Percentiles rank a stretch among this genome's conserved stretches.
Conservation (phyloP, 2,797 vertebrate genomes). For the Gymnodraco acuticeps region DNA sequence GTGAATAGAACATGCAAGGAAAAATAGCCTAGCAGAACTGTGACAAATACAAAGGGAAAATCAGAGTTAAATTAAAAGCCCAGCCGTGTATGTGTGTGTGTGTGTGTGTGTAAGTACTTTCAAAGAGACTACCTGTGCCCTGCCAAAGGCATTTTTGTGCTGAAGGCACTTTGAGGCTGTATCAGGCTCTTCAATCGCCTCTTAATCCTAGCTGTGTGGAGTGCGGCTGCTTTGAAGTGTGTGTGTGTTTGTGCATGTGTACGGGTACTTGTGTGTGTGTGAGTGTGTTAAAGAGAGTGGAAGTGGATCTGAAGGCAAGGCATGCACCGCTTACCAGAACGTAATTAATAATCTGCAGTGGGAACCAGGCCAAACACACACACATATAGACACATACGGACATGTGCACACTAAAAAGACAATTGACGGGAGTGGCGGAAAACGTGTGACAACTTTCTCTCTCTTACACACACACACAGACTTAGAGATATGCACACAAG, state of each 20-base stretch:
- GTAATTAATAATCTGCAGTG: constrained; percentile 82
- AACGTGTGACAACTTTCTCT: constrained; percentile 57
- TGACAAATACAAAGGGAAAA: constrained; percentile 66
- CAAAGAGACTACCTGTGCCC: constrained; percentile 81
- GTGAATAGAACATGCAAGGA: constrained; percentile 38
- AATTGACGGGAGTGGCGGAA: constrained; percentile 42
- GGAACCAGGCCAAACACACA: constrained; percentile 72
- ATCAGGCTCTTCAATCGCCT: constrained; percentile 84
- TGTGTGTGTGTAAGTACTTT: constrained; percentile 68
- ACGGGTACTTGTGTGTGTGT: constrained; percentile 32
- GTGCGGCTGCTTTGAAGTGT: constrained; percentile 81
- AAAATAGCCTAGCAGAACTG: constrained; percentile 58
- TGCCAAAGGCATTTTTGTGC: constrained; percentile 81
- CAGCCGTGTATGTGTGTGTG: constrained; percentile 46
- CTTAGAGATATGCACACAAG: constrained; percentile 39
- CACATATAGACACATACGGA: background rate
- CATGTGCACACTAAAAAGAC: constrained; percentile 16
- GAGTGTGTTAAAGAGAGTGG: constrained; percentile 69
- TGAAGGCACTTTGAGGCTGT: constrained; percentile 83
- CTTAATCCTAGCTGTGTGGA: constrained; percentile 80
- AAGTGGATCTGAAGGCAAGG: constrained; percentile 79
- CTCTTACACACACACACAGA: constrained; percentile 23
- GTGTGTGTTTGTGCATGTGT: constrained; percentile 41
- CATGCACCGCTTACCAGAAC: constrained; percentile 78
- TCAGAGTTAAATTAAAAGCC: constrained; percentile 74